Percentiles rank a stretch among this genome's conserved stretches.
Conservation (phyloP, 2,888 invertebrate species). For the Eustalomyia histrio region DNA sequence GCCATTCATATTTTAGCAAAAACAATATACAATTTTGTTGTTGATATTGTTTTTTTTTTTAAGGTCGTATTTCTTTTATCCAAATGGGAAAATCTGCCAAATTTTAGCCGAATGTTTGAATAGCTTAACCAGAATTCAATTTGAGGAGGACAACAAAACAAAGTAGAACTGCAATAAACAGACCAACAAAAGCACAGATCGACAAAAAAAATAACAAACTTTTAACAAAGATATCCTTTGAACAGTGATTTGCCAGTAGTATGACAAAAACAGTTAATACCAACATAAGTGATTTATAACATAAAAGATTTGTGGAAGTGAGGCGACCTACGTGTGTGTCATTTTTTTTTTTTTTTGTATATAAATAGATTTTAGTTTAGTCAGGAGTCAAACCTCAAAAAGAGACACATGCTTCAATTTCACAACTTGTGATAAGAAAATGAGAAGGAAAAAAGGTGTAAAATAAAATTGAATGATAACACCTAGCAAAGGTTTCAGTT, state of each 20-base stretch:
- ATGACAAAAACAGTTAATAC: slow-evolving; percentile 56
- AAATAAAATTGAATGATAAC: neutral
- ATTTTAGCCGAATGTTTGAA: slow-evolving; percentile 53
- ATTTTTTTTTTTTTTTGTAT: neutral
- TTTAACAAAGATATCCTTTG: slow-evolving; percentile 46
- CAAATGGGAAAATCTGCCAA: slow-evolving; percentile 51
- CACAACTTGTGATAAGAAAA: neutral
- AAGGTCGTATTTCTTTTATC: slow-evolving; percentile 32
- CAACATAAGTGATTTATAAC: slow-evolving; percentile 61
- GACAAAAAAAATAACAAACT: slow-evolving; percentile 18
- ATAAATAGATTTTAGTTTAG: slow-evolving; percentile 27
- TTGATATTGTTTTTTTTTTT: slow-evolving; percentile 40
- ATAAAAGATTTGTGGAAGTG: slow-evolving; percentile 43
- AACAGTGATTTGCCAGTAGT: slow-evolving; percentile 57
- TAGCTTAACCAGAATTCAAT: slow-evolving; percentile 60
- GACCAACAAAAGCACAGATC: slow-evolving; percentile 16
- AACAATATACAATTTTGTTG: slow-evolving; percentile 51
- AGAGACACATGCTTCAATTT: slow-evolving; percentile 7
- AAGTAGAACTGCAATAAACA: neutral
- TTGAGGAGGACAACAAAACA: slow-evolving; percentile 32
- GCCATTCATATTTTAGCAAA: slow-evolving; percentile 18
- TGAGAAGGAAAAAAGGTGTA: slow-evolving; percentile 30
- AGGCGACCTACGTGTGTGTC: neutral
- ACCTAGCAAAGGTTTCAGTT: no score
- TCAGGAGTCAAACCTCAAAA: slow-evolving; percentile 41